phyloP scores from a whole-genome alignment of 1,140 invertebrate species.

The Grapholita molesta region DNA sequence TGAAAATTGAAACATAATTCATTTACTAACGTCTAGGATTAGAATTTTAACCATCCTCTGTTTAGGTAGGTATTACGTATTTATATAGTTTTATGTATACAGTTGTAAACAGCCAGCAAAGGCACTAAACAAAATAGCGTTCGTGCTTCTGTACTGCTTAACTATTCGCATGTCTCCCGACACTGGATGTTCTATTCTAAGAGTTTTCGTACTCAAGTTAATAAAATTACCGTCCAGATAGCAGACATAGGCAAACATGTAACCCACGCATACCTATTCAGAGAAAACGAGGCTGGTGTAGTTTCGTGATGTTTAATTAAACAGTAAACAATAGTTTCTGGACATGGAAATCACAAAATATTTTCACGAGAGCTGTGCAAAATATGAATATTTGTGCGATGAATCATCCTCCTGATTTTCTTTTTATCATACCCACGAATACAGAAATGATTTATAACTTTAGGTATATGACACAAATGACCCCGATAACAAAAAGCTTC shows the following conservation, averaged over 20 bases:
- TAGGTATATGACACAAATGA: conserved; percentile 9
- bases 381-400: not conserved
- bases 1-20: too few relatives aligned
- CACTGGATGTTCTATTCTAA: not conserved
- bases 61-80: too few relatives aligned
- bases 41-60: too few relatives aligned
- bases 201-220: not conserved
- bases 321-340: not conserved
- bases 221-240: not conserved
- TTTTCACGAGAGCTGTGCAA: not conserved
- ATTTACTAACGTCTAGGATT: too few relatives aligned
- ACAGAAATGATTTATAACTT: conserved; percentile 13
- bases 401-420: not conserved
- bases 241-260: not conserved
- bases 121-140: not conserved
- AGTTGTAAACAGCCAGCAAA: not conserved
- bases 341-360: not conserved
- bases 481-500: conserved; percentile 13
- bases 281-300: not conserved
- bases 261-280: not conserved
- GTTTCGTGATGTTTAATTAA: not conserved
- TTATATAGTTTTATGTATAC: not conserved
- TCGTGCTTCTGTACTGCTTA: not conserved
- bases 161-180: not conserved
- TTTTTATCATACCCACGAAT: conserved; percentile 5